Evolutionary conservation across 2,797 vertebrate species (phyloP).

Genomic region (Hippoglossus hippoglossus): DNA sequence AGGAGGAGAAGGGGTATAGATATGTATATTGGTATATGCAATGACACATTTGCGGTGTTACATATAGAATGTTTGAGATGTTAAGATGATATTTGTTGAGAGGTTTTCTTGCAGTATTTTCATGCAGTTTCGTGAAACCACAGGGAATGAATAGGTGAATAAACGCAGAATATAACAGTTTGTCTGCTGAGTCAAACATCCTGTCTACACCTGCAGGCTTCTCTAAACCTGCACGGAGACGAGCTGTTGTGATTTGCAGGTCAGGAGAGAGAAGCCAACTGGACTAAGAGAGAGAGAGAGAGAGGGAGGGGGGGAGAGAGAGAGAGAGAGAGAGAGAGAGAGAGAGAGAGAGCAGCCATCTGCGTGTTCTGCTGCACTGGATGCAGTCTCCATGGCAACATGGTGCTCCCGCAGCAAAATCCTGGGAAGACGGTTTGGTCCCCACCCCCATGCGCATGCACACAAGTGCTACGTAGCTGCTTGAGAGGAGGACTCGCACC

Average conservation of each 20-base stretch:
- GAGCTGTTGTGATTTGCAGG: constrained; percentile 54
- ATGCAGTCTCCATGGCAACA: constrained; percentile 85
- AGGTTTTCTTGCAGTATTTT: too few relatives aligned
- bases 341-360: constrained; percentile 58
- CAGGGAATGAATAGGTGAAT: not conserved
- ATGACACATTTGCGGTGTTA: too few relatives aligned
- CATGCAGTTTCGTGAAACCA: not conserved
- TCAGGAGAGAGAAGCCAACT: constrained; percentile 52
- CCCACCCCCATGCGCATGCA: constrained; percentile 65
- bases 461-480: constrained; percentile 29
- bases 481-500: constrained; percentile 10
- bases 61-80: too few relatives aligned
- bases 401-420: constrained; percentile 78
- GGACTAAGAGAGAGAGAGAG: constrained; percentile 22
- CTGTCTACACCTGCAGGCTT: constrained; percentile 34
- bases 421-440: constrained; percentile 66
- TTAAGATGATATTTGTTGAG: too few relatives aligned
- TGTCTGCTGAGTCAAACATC: constrained; percentile 45
- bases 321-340: constrained; percentile 19
- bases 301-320: constrained; percentile 20
- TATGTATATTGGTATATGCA: too few relatives aligned
- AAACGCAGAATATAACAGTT: not conserved
- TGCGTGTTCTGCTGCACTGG: constrained; percentile 77
- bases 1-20: too few relatives aligned
- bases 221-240: constrained; percentile 37